Conservation (phyloP, 1,140 invertebrate genomes). For the Psix sp. region DNA sequence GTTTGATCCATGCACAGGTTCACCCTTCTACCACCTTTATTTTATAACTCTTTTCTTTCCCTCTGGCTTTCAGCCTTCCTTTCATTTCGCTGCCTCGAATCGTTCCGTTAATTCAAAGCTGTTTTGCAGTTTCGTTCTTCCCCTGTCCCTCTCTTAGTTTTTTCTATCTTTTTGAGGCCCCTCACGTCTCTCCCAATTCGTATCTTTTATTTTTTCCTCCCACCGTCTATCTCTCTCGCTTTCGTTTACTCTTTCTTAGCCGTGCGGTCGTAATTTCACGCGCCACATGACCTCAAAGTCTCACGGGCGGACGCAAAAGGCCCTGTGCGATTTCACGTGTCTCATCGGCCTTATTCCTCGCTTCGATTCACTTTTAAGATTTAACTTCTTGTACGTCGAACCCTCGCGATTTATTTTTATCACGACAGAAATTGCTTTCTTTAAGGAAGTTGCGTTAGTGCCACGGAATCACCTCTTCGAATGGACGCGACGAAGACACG, state of each 20-base stretch:
- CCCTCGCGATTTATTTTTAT: constrained; percentile 56
- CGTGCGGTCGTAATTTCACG: constrained; percentile 64
- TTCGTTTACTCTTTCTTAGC: constrained; percentile 21
- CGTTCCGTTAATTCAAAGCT: constrained; percentile 66
- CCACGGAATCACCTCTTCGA: constrained; percentile 36
- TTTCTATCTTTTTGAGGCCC: constrained; percentile 11
- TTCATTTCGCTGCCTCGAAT: constrained; percentile 59
- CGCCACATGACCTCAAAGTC: constrained; percentile 67
- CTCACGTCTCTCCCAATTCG: constrained; percentile 4
- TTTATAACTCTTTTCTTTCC: constrained; percentile 52
- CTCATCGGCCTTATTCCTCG: constrained; percentile 37
- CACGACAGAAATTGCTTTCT: constrained; percentile 54
- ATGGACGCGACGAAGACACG: constrained; percentile 40
- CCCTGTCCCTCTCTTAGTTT: constrained; percentile 7
- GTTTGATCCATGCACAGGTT: constrained; percentile 52
- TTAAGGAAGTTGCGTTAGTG: constrained; percentile 27
- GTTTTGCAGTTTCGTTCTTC: constrained; percentile 54
- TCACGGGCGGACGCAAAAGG: constrained; percentile 47
- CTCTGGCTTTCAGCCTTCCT: constrained; percentile 50
- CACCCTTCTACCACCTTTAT: constrained; percentile 33
- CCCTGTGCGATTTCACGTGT: constrained; percentile 49
- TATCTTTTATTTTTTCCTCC: constrained; percentile 5
- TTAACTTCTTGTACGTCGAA: constrained; percentile 29
- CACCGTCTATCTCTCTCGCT: not conserved
- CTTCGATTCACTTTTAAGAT: constrained; percentile 59